These are phyloP conservation scores for Achatina immaculata DNA, from an alignment of 1,140 invertebrate genomes.

Conservation along the genomic window DNA sequence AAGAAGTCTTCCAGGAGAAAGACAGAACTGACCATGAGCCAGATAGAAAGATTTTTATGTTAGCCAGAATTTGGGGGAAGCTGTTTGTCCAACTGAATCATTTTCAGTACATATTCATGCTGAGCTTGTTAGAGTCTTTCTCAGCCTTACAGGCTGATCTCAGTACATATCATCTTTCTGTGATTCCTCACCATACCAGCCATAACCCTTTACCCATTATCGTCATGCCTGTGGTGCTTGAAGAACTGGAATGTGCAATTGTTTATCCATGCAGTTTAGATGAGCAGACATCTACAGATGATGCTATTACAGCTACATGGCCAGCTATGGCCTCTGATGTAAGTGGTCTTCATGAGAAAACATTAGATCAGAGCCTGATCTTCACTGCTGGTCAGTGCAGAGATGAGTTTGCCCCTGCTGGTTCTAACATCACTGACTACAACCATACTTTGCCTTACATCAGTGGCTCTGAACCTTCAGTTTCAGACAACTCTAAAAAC, in stretches of 20 bases:
- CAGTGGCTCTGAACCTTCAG: not conserved
- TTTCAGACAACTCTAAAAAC: not conserved
- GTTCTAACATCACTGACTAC: too few relatives aligned
- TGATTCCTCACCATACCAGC: not conserved
- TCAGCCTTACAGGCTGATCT: slow-evolving; percentile 76
- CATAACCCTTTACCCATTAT: slow-evolving; percentile 33
- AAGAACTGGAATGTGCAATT: slow-evolving; percentile 87
- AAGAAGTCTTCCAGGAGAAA: too few relatives aligned
- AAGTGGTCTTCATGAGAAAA: too few relatives aligned
- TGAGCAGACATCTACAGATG: slow-evolving; percentile 48
- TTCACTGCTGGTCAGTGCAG: too few relatives aligned
- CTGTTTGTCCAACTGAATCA: slow-evolving; percentile 78
- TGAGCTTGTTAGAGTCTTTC: slow-evolving; percentile 85
- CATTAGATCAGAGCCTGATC: too few relatives aligned
- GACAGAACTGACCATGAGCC: too few relatives aligned
- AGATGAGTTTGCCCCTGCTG: too few relatives aligned
- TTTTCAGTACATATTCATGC: slow-evolving; percentile 90
- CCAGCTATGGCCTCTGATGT: too few relatives aligned
- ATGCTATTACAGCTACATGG: too few relatives aligned
- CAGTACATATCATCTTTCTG: slow-evolving; percentile 78
- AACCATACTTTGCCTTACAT: too few relatives aligned
- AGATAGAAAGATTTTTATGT: slow-evolving; percentile 43
- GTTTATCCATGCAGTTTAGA: slow-evolving; percentile 77
- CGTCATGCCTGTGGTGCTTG: slow-evolving; percentile 80
- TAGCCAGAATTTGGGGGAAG: slow-evolving; percentile 59